Evolutionary conservation across 2,113 vertebrate species (phyloP).

Genomic region (Percina caprodes): DNA sequence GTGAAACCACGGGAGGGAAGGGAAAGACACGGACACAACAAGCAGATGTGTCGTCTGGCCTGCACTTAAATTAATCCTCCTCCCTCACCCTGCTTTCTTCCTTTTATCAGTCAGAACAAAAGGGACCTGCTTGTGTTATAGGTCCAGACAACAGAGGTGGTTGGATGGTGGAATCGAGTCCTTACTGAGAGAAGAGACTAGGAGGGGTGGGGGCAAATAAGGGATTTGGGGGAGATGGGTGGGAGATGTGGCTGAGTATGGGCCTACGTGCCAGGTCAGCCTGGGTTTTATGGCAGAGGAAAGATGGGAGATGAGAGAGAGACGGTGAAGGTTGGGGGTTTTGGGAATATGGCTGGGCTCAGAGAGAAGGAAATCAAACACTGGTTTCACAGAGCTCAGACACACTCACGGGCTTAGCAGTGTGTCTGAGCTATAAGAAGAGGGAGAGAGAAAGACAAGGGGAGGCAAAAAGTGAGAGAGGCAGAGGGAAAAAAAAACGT

Average conservation of each 20-base stretch:
- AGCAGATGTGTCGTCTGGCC: constrained; percentile 86
- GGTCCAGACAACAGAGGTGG: constrained; percentile 82
- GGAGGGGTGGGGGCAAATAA: constrained; percentile 24
- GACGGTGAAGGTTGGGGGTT: constrained; percentile 40
- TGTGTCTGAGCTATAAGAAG: constrained; percentile 34
- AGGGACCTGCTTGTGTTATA: constrained; percentile 78
- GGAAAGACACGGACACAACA: constrained; percentile 73
- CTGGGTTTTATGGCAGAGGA: constrained; percentile 78
- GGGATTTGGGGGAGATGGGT: constrained; percentile 53
- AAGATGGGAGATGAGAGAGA: constrained; percentile 57
- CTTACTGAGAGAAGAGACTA: constrained; percentile 56
- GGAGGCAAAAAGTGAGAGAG: not conserved
- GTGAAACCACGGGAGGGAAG: constrained; percentile 68
- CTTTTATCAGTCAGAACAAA: constrained; percentile 87
- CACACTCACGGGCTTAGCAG: constrained; percentile 52
- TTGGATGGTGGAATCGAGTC: constrained; percentile 68
- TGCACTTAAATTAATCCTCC: constrained; percentile 88
- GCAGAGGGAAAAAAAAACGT: constrained; percentile 10
- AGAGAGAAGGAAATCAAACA: constrained; percentile 54
- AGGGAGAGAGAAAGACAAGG: constrained; percentile 38
- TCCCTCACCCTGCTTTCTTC: constrained; percentile 83
- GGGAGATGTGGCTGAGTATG: constrained; percentile 55
- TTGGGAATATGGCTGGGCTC: constrained; percentile 43
- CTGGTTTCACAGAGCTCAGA: constrained; percentile 62
- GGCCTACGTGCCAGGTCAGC: constrained; percentile 73